These are phyloP conservation scores for Parelbella ahira DNA, from an alignment of 2,888 invertebrate species.

Conservation along the genomic window DNA sequence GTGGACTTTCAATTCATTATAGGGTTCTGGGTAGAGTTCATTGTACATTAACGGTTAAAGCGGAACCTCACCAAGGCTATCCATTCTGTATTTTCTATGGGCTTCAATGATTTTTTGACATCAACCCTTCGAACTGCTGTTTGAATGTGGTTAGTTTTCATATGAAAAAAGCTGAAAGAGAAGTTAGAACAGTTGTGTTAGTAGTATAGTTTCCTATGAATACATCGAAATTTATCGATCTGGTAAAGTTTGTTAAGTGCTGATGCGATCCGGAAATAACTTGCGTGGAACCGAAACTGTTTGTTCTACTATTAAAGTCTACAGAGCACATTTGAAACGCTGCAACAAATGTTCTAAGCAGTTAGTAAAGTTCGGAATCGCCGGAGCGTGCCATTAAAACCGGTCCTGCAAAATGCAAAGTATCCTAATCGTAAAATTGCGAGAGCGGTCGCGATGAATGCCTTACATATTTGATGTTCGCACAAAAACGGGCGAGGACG, in stretches of 20 bases:
- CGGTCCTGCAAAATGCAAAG: constrained; percentile 26
- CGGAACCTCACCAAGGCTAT: too few relatives aligned
- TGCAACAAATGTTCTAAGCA: constrained; percentile 4
- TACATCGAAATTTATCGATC: constrained; percentile 11
- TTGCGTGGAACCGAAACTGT: constrained; percentile 12
- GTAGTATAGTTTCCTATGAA: too few relatives aligned
- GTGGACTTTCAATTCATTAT: too few relatives aligned
- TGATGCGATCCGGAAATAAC: constrained; percentile 18
- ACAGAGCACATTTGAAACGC: constrained; percentile 7
- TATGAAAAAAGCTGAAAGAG: too few relatives aligned
- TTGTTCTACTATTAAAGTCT: constrained; percentile 1
- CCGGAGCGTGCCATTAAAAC: constrained; percentile 16
- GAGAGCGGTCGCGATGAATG: constrained; percentile 33
- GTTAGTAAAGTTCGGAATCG: constrained; percentile 2
- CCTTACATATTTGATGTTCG: constrained; percentile 47
- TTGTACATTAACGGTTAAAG: too few relatives aligned
- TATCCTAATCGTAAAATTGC: constrained; percentile 30
- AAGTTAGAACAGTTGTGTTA: too few relatives aligned
- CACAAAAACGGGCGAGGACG: constrained; percentile 38
- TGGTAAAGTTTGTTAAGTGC: constrained; percentile 10
- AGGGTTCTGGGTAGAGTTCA: too few relatives aligned
- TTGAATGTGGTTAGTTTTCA: too few relatives aligned
- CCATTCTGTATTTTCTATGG: too few relatives aligned
- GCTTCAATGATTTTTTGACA: too few relatives aligned
- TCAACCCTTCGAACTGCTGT: too few relatives aligned